phyloP scores from a whole-genome alignment of 2,797 vertebrate species.

The Enteromius thamalakanensis region DNA sequence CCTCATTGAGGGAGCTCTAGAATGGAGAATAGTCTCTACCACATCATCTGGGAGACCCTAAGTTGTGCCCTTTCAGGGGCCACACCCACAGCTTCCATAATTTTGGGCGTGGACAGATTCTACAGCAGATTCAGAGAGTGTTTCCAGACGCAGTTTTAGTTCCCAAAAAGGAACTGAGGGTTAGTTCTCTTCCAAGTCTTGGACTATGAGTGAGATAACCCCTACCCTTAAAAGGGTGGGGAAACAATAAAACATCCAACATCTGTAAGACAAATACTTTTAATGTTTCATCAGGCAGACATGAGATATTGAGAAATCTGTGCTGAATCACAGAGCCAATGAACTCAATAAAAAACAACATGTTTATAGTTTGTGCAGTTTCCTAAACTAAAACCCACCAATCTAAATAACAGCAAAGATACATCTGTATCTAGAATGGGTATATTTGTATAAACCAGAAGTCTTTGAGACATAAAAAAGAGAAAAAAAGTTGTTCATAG shows the following conservation, averaged over 20 bases:
- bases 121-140: too few species aligned
- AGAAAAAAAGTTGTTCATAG: neutral
- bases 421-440: constrained; percentile 42
- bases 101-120: too few species aligned
- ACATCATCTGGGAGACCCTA: too few species aligned
- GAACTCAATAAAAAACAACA: constrained; percentile 54
- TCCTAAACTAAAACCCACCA: constrained; percentile 37
- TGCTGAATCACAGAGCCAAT: constrained; percentile 35
- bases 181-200: neutral
- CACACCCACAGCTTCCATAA: too few species aligned
- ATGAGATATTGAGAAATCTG: constrained; percentile 37
- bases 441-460: constrained; percentile 21
- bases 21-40: too few species aligned
- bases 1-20: too few species aligned
- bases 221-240: constrained; percentile 1
- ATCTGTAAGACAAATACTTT: constrained; percentile 2
- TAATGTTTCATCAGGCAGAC: constrained; percentile 12
- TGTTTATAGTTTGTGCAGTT: constrained; percentile 40
- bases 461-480: neutral
- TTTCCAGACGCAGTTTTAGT: too few species aligned
- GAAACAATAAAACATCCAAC: neutral
- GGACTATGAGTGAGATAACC: neutral
- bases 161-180: neutral
- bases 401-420: constrained; percentile 41
- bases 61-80: too few species aligned